Evolutionary conservation across 2,113 vertebrate genomes (phyloP), one percentile per base, ranked within the genome.

Genomic region (Nansenia antarctica): DNA sequence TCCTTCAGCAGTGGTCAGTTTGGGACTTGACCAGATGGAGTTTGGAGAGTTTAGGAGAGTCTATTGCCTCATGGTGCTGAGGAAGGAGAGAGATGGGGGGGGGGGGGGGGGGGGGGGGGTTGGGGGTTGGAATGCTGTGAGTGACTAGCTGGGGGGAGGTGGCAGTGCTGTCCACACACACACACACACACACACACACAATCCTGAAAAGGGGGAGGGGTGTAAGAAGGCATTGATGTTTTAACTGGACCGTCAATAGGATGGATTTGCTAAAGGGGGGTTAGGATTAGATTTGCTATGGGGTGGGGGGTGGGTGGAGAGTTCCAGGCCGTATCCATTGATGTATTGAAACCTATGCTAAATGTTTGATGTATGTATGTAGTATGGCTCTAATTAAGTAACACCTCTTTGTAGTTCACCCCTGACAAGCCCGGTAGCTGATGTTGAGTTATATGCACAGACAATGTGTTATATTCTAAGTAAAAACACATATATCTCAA

Each of bases 11-110:
- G 31, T 64, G 77, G 66, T 72, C 78, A 72, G 77, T 47, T 59
- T 61, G 73, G 67, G 76, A 42, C 45, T 61, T 74, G 78, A 81
- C 72, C 82, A 85, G 81, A 86, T 81, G 65, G 59, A 68, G 54
- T 76, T 54, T 53, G n/a, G n/a, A n/a, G n/a, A n/a, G n/a, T 75
- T 84, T 81, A 70, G 62, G 73, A 66, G 65, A 54, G 45, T 49
- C 15, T 65, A 52, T 54, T 39, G 54, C 30, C 11, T 15, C 9
- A 3, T 60, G 15, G 14, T 62, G 64, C n/a, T n/a, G n/a, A n/a
- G n/a, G n/a, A n/a, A n/a, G n/a, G n/a, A 20, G 37, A 65, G 42
- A 69, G 73, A 20, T 58, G 59, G 59, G 69, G 65, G 14, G 22
- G 65, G 35, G 60, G 65, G 32, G 27, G 69, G 24, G 42, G 32